Evolutionary conservation across 2,113 vertebrate genomes (phyloP).

Genomic region (Percina caprodes): DNA sequence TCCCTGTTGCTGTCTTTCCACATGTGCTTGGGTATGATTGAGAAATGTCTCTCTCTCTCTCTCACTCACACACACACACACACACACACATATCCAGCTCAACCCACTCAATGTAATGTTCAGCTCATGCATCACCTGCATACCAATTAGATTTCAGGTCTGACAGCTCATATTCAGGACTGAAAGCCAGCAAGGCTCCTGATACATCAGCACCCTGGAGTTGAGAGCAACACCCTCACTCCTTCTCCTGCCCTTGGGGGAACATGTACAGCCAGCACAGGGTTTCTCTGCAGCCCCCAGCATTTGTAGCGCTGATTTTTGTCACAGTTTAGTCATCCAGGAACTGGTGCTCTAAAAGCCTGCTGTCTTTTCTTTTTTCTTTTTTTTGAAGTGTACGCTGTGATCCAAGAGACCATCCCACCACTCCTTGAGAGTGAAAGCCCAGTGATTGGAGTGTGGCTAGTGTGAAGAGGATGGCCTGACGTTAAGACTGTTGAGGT

Average conservation of each 20-base stretch:
- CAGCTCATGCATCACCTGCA: slow-evolving; percentile 61
- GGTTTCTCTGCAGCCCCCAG: slow-evolving; percentile 31
- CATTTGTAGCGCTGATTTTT: slow-evolving; percentile 30
- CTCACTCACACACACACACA: slow-evolving; percentile 1
- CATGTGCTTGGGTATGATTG: slow-evolving; percentile 58
- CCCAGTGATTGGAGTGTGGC: slow-evolving; percentile 74
- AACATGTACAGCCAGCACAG: slow-evolving; percentile 40
- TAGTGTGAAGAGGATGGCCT: slow-evolving; percentile 48
- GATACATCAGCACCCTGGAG: slow-evolving; percentile 53
- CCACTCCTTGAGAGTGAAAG: slow-evolving; percentile 69
- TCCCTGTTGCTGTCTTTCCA: slow-evolving; percentile 46
- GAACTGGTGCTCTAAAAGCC: slow-evolving; percentile 16
- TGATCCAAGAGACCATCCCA: slow-evolving; percentile 44
- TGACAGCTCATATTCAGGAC: slow-evolving; percentile 48
- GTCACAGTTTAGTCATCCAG: slow-evolving; percentile 50
- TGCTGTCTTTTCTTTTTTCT: slow-evolving; percentile 1
- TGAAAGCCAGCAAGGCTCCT: slow-evolving; percentile 42
- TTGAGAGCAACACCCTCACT: slow-evolving; percentile 34
- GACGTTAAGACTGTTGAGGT: slow-evolving; percentile 56
- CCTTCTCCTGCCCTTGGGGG: slow-evolving; percentile 22
- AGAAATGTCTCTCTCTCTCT: slow-evolving; percentile 39
- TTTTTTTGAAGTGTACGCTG: not conserved
- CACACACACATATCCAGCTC: not conserved
- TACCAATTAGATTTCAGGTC: slow-evolving; percentile 60
- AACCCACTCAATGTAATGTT: slow-evolving; percentile 25